Base-by-base conservation (phyloP, 2,113 vertebrate genomes). In the Origma solitaria region DNA sequence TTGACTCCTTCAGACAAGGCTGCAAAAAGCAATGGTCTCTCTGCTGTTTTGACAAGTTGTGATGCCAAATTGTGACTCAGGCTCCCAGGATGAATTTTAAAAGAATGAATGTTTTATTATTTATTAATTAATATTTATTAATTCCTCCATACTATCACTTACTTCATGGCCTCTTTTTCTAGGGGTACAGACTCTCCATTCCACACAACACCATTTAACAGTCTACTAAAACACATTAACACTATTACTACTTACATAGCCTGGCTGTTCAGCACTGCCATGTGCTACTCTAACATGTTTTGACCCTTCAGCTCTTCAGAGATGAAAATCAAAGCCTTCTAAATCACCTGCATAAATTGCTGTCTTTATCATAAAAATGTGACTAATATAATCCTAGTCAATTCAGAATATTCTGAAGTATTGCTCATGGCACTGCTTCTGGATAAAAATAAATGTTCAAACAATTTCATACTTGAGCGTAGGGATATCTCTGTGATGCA, bases 381-480 rank as follows among this genome's bases (percentile, higher is more conserved):
- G 86, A 86, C 82, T 92, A 94, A 96, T 83, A 70, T 12, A 83
- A 90, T 90, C 70, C 79, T 12, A 94, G 75, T 94, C 68, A 81
- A 65, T 91, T 89, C 69, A 24, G 88, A 50, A 33, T 60, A 84
- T 66, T 78, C 83, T 76, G 77, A 91, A 87, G 69, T 30, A 54
- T 76, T 69, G 91, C 92, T 93, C 73, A 44, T n/a, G 80, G 88
- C 50, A 82, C 44, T 0, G 1, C 69, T 93, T 56, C 68, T 60
- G 71, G 90, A 75, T 83, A 77, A 95, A 95, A 96, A 94, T 86
- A 88, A 92, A 89, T 64, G 83, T 79, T 96, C 88, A 87, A 89
- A 92, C 65, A n/a, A 91, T 96, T 87, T 82, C 58, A 54, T 73
- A 19, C 56, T 89, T 79, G 42, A 89, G 57, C 65, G n/a, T 5